phyloP scores from a whole-genome alignment of 2,888 invertebrate species.

The Platycheirus rosarum region DNA sequence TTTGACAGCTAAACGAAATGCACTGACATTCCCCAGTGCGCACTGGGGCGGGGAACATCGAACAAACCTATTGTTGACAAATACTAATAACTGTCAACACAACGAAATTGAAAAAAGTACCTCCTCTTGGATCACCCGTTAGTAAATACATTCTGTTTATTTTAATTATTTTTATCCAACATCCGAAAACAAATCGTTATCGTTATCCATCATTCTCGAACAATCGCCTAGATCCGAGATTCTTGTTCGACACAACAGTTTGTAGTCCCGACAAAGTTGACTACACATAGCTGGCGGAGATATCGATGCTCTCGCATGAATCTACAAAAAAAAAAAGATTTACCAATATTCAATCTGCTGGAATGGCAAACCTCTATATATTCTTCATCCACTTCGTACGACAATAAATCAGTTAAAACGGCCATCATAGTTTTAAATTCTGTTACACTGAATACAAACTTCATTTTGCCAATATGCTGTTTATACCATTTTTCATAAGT shows the following conservation, averaged over 20 bases:
- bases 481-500: conserved; percentile 81
- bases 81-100: no score
- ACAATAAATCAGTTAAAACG: conserved; percentile 77
- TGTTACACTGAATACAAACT: conserved; percentile 76
- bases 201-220: conserved; percentile 42
- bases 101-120: no score
- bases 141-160: no score
- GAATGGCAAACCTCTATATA: conserved; percentile 78
- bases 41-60: no score
- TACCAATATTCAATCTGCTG: background rate
- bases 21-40: no score
- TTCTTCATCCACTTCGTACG: conserved; percentile 78
- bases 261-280: conserved; percentile 79
- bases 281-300: conserved; percentile 79
- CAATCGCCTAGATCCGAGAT: conserved; percentile 75
- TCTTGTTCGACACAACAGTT: conserved; percentile 78
- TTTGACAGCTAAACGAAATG: no score
- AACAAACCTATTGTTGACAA: no score
- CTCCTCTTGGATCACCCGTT: no score
- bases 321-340: conserved; percentile 73
- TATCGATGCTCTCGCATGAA: conserved; percentile 79
- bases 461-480: conserved; percentile 80
- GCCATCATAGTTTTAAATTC: conserved; percentile 78
- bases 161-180: conserved; percentile 21
- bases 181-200: conserved; percentile 58